These are phyloP conservation scores for Rhinolophus ferrumequinum DNA, from an alignment of 2,113 vertebrate genomes.

Conservation along the genomic window DNA sequence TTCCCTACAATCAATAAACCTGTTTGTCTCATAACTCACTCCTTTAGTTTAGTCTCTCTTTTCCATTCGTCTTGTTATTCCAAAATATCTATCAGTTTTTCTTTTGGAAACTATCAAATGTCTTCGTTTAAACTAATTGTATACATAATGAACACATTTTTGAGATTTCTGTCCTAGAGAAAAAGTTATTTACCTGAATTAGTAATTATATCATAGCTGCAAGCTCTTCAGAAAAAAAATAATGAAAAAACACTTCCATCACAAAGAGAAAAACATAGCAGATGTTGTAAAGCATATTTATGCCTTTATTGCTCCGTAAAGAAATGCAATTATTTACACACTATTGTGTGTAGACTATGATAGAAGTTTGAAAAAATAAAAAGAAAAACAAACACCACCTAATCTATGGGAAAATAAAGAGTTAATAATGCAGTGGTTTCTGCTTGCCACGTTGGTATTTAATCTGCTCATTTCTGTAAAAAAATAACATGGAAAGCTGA, in stretches of 20 bases:
- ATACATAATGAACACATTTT: neutral
- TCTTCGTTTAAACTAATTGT: slow-evolving; percentile 8
- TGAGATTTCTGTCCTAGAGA: neutral
- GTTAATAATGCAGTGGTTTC: neutral
- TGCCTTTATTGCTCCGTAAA: neutral
- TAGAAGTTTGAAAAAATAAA: slow-evolving; percentile 24
- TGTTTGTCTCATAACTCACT: neutral
- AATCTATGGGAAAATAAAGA: neutral
- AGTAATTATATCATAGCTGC: neutral
- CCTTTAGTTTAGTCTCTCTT: neutral
- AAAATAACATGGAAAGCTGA: neutral
- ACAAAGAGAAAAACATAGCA: neutral
- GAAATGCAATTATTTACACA: slow-evolving; percentile 12
- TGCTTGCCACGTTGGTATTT: neutral
- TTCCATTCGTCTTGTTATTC: neutral
- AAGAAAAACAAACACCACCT: neutral
- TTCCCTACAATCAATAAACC: neutral
- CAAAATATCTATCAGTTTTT: neutral
- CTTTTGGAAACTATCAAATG: neutral
- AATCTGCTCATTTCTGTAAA: neutral
- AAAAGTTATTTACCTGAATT: slow-evolving; percentile 7
- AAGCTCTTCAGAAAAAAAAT: neutral
- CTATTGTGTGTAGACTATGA: neutral
- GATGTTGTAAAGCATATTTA: neutral
- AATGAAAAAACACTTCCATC: neutral